These are phyloP conservation scores for Proisotoma minuta DNA, from an alignment of 2,888 invertebrate genomes.

Conservation along the genomic window DNA sequence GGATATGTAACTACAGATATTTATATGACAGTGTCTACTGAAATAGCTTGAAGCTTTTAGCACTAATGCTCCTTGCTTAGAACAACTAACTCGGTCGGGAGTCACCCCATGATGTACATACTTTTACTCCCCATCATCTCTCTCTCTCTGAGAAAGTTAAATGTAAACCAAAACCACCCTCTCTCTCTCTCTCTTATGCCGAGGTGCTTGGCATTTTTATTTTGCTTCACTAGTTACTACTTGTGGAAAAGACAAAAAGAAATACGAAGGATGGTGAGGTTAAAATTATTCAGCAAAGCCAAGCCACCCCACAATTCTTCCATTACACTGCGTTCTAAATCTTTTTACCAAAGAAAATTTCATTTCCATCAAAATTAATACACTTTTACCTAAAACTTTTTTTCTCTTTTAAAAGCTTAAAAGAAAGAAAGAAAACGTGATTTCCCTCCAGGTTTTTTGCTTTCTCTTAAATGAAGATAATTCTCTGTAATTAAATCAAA, in stretches of 20 bases:
- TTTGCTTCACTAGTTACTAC: not conserved
- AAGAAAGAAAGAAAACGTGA: not conserved
- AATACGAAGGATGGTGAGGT: not conserved
- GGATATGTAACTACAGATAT: too few relatives aligned
- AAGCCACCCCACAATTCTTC: constrained; percentile 3
- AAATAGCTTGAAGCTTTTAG: constrained; percentile 48
- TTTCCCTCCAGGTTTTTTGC: too few relatives aligned
- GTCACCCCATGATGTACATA: constrained; percentile 3
- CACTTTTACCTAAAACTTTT: not conserved
- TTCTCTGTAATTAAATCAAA: not conserved
- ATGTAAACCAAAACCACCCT: constrained; percentile 19
- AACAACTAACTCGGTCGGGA: not conserved
- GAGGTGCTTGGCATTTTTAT: too few relatives aligned
- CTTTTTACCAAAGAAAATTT: not conserved
- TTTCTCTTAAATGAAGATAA: not conserved
- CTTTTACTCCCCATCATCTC: constrained; percentile 21
- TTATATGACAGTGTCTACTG: constrained; percentile 46
- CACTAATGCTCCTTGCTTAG: constrained; percentile 46
- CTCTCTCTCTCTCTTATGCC: too few relatives aligned
- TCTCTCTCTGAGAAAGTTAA: constrained; percentile 23
- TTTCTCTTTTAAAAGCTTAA: not conserved
- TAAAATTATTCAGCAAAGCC: not conserved
- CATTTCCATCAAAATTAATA: not conserved
- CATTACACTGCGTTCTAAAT: not conserved
- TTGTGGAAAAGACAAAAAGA: not conserved